These are phyloP conservation scores for Plemyria rubiginata DNA, from an alignment of 2,888 invertebrate species.

Conservation along the genomic window DNA sequence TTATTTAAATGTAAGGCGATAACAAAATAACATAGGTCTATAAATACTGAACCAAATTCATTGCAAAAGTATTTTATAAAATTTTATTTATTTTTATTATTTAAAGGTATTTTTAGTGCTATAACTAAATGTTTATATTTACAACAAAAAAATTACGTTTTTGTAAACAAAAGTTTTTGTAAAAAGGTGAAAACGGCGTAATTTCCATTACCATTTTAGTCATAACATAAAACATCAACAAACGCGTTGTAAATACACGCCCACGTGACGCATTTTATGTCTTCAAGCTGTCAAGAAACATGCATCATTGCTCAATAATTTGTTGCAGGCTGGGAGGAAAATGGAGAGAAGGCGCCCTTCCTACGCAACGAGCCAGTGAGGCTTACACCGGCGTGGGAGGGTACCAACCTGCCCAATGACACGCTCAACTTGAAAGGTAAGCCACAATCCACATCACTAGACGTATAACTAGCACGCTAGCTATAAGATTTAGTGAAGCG, in stretches of 20 bases:
- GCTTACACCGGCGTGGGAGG: constrained; percentile 95
- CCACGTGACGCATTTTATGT: neutral
- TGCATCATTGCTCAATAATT: constrained; percentile 1
- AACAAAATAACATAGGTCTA: too few species aligned
- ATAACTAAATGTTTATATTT: too few species aligned
- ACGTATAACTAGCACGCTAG: neutral
- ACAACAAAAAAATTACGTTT: too few species aligned
- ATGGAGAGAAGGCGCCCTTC: constrained; percentile 86
- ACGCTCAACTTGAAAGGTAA: constrained; percentile 91
- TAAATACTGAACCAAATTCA: too few species aligned
- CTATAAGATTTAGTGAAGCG: too few species aligned
- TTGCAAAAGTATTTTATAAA: too few species aligned
- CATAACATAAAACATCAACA: neutral
- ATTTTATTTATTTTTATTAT: too few species aligned
- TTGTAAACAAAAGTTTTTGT: too few species aligned
- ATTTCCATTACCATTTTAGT: neutral
- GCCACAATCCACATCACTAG: constrained; percentile 29
- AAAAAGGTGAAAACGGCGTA: neutral
- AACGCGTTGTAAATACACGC: neutral
- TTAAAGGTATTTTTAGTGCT: too few species aligned
- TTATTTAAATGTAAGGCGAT: too few species aligned
- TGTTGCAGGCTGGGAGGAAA: constrained; percentile 72
- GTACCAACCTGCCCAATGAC: constrained; percentile 92
- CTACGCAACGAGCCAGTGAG: constrained; percentile 90
- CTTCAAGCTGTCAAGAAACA: neutral